Percentiles rank a stretch among this genome's conserved stretches.
phyloP scores from a whole-genome alignment of 2,113 vertebrate genomes.

The Talpa occidentalis region DNA sequence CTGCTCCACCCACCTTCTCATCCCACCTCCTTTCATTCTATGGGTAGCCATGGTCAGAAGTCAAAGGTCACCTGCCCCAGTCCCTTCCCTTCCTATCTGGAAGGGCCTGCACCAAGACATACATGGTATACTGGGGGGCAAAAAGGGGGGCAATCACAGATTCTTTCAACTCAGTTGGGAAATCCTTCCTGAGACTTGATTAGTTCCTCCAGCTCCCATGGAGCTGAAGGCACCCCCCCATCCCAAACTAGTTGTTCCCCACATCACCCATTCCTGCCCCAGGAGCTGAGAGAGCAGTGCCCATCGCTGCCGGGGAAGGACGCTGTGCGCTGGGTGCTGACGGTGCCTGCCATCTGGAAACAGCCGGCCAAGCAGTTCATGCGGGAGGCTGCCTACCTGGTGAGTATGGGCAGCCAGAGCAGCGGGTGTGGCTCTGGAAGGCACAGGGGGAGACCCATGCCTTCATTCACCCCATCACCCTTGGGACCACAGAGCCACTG shows the following conservation, averaged over 20 bases:
- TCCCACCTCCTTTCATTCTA: not conserved
- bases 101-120: not conserved
- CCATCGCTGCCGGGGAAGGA: slow-evolving; percentile 86
- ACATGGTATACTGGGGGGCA: not conserved
- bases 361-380: slow-evolving; percentile 99
- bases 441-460: not conserved
- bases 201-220: not conserved
- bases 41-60: not conserved
- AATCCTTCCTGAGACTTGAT: not conserved
- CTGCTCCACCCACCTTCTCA: not conserved
- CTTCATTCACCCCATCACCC: not conserved
- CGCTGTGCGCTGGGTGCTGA: slow-evolving; percentile 95
- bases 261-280: not conserved
- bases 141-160: not conserved
- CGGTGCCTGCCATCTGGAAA: slow-evolving; percentile 98
- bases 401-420: slow-evolving; percentile 64
- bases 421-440: fast-evolving
- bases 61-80: not conserved
- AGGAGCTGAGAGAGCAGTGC: slow-evolving; percentile 96
- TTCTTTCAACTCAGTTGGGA: not conserved
- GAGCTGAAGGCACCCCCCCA: not conserved
- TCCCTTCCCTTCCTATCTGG: not conserved
- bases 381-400: slow-evolving; percentile 96
- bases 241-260: not conserved
- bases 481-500: not conserved